phyloP scores from a whole-genome alignment of 2,113 vertebrate species.

The Plestiodon gilberti region DNA sequence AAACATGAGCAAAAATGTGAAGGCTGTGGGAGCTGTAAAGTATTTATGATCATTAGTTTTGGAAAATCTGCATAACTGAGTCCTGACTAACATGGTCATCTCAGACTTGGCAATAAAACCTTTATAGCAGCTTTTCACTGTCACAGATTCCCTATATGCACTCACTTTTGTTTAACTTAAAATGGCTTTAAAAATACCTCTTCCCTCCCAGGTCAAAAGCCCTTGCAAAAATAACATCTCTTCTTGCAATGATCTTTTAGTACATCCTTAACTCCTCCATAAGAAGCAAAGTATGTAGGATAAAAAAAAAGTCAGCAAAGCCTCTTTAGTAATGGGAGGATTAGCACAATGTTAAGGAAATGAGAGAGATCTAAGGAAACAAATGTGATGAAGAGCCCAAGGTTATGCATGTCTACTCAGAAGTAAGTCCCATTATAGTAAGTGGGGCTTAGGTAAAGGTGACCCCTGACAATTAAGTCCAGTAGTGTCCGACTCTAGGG shows the following conservation, averaged over 20 bases:
- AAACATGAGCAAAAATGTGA: background rate
- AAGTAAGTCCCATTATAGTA: too few species aligned
- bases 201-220: conserved; percentile 33
- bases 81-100: conserved; percentile 23
- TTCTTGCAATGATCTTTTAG: conserved; percentile 50
- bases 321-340: conserved; percentile 19
- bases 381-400: conserved; percentile 14
- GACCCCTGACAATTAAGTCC: too few species aligned
- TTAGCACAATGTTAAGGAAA: conserved; percentile 36
- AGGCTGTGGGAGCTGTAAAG: background rate
- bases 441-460: too few species aligned
- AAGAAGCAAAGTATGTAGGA: conserved; percentile 39
- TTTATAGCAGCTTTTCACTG: conserved; percentile 4
- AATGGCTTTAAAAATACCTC: conserved; percentile 36
- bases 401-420: too few species aligned
- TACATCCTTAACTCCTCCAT: conserved; percentile 11
- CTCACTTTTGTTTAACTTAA: background rate
- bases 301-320: conserved; percentile 33
- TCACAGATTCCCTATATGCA: conserved; percentile 9
- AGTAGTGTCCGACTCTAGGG: too few species aligned
- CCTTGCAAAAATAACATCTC: conserved; percentile 24
- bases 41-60: conserved; percentile 15
- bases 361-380: conserved; percentile 50
- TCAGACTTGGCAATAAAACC: conserved; percentile 35
- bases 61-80: conserved; percentile 14